Percentiles rank a stretch among this genome's conserved stretches.
These are phyloP conservation scores for Probosciger aterrimus DNA, from an alignment of 2,113 vertebrate species.

Conservation along the genomic window DNA sequence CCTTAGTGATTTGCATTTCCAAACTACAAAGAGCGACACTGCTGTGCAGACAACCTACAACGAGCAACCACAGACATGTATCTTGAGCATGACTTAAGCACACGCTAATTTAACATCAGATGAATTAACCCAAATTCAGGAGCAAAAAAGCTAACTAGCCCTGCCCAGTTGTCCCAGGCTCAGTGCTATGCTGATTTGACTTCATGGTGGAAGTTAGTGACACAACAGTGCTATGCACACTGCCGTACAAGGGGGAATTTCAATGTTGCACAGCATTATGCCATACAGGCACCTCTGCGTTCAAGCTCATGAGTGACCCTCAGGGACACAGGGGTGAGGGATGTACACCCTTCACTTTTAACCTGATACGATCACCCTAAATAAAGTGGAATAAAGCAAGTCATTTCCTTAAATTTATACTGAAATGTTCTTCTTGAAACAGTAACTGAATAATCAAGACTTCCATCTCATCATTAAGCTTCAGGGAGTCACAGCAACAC, in stretches of 20 bases:
- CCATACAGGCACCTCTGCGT: background rate
- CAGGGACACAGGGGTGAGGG: background rate
- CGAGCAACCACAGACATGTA: background rate
- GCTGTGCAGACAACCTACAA: background rate
- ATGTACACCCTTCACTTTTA: background rate
- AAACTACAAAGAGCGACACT: background rate
- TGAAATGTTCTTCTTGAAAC: background rate
- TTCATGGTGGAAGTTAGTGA: background rate
- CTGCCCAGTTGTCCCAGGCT: background rate
- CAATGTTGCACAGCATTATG: background rate
- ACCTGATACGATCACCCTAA: background rate
- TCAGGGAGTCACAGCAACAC: background rate
- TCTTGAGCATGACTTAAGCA: rapidly evolving
- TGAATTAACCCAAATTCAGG: background rate
- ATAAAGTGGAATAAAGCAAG: background rate
- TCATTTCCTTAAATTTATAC: background rate
- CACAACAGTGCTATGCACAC: background rate
- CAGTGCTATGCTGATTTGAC: background rate
- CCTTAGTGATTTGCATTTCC: background rate
- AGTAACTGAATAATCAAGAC: background rate
- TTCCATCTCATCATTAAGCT: background rate
- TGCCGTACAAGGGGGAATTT: background rate
- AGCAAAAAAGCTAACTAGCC: background rate
- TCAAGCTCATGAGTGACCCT: background rate
- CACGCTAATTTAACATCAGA: background rate